Evolutionary conservation across 2,888 invertebrate species (phyloP), one percentile per base, ranked within the genome.

Genomic region (Idaea dimidiata): DNA sequence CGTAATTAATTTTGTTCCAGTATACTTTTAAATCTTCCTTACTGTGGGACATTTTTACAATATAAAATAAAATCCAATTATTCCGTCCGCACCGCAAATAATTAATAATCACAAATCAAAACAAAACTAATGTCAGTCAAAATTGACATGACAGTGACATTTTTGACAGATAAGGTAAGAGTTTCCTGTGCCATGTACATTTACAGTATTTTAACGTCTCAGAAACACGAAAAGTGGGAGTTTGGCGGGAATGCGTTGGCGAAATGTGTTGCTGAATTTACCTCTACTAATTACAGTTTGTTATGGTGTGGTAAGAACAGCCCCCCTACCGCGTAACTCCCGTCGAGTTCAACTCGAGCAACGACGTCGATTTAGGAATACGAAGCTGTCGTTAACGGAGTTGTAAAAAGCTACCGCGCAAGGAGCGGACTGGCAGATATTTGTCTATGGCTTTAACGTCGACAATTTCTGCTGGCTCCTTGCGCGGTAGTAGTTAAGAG

Each of bases 1-100:
- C 91, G 72, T 91, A 89, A 62, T 80, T 88, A 64, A 90, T 89
- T 76, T 89, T 91, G 62, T 84, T 87, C 92, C 91, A 92, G 68
- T 87, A 88, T 43, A 84, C 66, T 72, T 90, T 86, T 33, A 89
- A 68, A 60, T 91, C 89, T 57, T 83, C 83, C 66, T 80, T 83
- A 62, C 81, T 84, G 16, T 76, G 74, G 14, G 87, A 76, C 89
- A 89, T 90, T 66, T 64, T 59, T 17, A 17, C 43, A n/a, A 54
- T 43, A 59, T 58, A 7, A 61, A 57, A 55, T 56, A 68, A 66
- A 65, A 60, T 59, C 59, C 59, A 14, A 16, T 43, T 10, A 8
- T 10, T 14, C 5, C 5, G 24, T 24, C 3, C 3, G 24, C 24
- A 43, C 8, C 10, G 14, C 43, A 43, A 43, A 43, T 0, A 3